Conservation (phyloP, 2,113 vertebrate species). For the Glareola pratincola region DNA sequence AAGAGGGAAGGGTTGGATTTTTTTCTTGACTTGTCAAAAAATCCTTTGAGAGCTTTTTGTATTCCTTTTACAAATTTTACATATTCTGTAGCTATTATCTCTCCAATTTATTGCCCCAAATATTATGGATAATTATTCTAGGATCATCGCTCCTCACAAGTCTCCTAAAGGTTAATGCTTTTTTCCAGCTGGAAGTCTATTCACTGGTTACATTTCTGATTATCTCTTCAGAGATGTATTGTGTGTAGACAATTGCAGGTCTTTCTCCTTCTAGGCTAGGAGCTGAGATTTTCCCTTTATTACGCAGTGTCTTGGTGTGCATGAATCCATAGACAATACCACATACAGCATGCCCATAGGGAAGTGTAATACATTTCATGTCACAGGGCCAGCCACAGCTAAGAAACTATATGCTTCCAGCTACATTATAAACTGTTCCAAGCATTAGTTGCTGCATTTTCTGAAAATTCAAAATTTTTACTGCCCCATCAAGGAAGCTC, state of each 20-base stretch:
- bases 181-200: neutral
- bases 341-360: neutral
- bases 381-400: neutral
- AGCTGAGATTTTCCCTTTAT: neutral
- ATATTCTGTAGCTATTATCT: neutral
- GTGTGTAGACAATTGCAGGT: neutral
- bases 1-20: neutral
- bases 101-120: neutral
- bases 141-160: neutral
- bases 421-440: neutral
- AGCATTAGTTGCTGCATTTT: neutral
- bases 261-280: neutral
- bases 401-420: neutral
- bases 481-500: neutral
- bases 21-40: neutral
- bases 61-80: neutral
- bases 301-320: neutral
- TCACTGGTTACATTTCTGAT: neutral
- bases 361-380: neutral
- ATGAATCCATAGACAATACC: neutral
- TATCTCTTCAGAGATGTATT: neutral
- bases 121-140: neutral
- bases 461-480: neutral
- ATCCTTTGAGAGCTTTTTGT: neutral
- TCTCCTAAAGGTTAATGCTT: neutral